Conservation (phyloP, 2,888 invertebrate species). For the Beris morrisii region DNA sequence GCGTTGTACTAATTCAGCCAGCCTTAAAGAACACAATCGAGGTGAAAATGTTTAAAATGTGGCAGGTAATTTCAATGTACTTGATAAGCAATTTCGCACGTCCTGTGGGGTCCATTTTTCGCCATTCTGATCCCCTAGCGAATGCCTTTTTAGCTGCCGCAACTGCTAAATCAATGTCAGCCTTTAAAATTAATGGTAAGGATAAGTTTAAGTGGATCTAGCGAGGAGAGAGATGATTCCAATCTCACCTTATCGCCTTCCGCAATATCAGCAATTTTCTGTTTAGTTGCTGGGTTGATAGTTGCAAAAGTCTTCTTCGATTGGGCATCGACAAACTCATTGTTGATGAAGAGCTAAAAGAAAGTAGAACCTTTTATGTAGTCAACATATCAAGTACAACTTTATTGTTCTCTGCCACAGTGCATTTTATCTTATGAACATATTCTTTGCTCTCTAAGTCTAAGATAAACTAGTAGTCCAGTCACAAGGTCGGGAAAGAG, state of each 20-base stretch:
- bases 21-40: conserved; percentile 49
- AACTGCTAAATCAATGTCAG: conserved; percentile 80
- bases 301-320: conserved; percentile 86
- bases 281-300: conserved; percentile 78
- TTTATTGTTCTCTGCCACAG: too few species aligned
- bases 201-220: neutral
- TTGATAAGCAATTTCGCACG: conserved; percentile 71
- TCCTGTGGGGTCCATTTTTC: conserved; percentile 77
- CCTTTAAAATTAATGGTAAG: conserved; percentile 50
- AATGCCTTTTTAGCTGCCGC: conserved; percentile 79
- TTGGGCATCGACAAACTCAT: conserved; percentile 77
- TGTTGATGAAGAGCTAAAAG: conserved; percentile 77
- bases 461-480: too few species aligned
- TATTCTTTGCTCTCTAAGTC: too few species aligned
- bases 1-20: conserved; percentile 77
- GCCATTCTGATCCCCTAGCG: conserved; percentile 57
- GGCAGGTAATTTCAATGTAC: conserved; percentile 46
- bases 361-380: neutral
- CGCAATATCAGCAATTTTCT: conserved; percentile 73
- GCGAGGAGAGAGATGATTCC: neutral
- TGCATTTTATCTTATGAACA: too few species aligned
- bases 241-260: conserved; percentile 78
- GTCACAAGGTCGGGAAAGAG: too few species aligned
- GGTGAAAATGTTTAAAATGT: too few species aligned
- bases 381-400: too few species aligned